Evolutionary conservation across 2,797 vertebrate species (phyloP).

Genomic region (Pseudochirops corinnae): DNA sequence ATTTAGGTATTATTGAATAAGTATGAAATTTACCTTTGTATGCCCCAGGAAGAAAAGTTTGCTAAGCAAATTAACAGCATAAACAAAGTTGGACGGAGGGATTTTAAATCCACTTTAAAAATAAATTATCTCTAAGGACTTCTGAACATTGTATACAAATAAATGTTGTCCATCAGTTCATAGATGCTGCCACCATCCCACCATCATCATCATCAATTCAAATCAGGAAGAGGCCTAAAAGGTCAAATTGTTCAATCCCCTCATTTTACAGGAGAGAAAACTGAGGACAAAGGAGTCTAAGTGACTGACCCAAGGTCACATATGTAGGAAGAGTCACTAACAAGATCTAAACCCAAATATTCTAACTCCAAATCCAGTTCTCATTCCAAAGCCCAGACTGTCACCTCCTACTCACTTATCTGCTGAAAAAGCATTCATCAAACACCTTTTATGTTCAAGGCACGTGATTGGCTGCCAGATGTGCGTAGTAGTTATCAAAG

Average conservation of each 20-base stretch:
- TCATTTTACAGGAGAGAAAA: slow-evolving; percentile 28
- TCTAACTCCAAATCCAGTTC: neutral
- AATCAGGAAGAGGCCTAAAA: neutral
- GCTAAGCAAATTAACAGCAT: slow-evolving; percentile 12
- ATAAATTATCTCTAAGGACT: neutral
- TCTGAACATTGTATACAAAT: neutral
- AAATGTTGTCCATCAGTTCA: neutral
- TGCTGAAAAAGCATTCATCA: neutral
- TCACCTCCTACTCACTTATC: neutral
- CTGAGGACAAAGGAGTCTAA: neutral
- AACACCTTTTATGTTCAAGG: neutral
- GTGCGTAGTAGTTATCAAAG: neutral
- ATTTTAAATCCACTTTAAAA: neutral
- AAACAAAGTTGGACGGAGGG: neutral
- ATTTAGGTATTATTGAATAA: neutral
- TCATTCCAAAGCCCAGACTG: neutral
- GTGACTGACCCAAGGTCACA: neutral
- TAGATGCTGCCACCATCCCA: neutral
- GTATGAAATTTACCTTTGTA: slow-evolving; percentile 25
- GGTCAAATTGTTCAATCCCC: neutral
- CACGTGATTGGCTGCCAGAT: neutral
- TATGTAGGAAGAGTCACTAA: neutral
- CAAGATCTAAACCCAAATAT: neutral
- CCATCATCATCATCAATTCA: no score
- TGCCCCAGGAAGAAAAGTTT: slow-evolving; percentile 27